Evolutionary conservation across 2,113 vertebrate species (phyloP).

Genomic region (Muscicapa adusta): DNA sequence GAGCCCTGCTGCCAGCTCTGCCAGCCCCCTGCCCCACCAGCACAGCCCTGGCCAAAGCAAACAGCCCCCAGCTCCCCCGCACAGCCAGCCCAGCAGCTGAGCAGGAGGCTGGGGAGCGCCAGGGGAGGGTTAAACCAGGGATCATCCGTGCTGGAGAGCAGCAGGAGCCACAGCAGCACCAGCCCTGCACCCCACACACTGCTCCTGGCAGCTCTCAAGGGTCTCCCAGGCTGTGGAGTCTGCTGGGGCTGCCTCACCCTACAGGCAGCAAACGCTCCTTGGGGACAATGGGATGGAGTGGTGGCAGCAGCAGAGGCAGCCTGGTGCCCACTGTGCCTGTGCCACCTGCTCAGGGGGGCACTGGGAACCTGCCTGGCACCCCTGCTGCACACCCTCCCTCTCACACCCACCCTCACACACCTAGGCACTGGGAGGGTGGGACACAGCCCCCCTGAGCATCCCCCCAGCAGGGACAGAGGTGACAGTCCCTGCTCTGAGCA

Average conservation of each 20-base stretch:
- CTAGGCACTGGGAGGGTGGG: not conserved
- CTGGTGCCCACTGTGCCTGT: not conserved
- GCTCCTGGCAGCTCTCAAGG: not conserved
- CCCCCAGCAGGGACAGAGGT: not conserved
- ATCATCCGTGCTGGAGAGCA: not conserved
- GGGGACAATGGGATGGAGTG: not conserved
- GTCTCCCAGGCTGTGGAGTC: not conserved
- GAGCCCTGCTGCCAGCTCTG: not conserved
- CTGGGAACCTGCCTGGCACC: not conserved
- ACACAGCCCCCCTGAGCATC: not conserved
- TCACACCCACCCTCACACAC: too few species aligned
- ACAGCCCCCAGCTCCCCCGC: not conserved
- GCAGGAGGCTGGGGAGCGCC: rapidly evolving
- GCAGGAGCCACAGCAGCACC: not conserved
- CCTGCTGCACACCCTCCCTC: not conserved
- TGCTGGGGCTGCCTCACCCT: not conserved
- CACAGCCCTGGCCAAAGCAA: not conserved
- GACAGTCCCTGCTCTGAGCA: not conserved
- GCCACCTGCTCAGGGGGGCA: not conserved
- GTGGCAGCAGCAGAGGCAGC: not conserved
- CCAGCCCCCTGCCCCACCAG: not conserved
- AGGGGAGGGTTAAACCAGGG: not conserved
- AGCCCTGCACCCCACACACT: not conserved
- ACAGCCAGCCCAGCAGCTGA: not conserved
- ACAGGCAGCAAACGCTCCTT: rapidly evolving